Conservation (phyloP, 2,888 invertebrate species). For the Archips crataeganus region DNA sequence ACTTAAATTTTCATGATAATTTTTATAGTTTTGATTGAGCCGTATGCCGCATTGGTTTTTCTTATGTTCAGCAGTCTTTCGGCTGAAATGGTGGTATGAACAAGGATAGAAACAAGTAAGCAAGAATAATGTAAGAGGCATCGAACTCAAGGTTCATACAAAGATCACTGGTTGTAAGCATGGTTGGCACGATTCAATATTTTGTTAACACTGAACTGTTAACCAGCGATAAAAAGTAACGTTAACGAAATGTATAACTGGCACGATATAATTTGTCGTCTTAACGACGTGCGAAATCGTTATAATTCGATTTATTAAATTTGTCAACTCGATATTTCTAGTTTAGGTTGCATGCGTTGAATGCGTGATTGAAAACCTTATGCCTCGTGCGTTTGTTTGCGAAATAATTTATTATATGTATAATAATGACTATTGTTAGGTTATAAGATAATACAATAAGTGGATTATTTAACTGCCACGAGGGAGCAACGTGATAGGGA, state of each 20-base stretch:
- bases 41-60: too few species aligned
- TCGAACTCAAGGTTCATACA: neutral
- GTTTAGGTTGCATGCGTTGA: conserved; percentile 14
- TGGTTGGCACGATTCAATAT: neutral
- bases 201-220: neutral
- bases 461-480: conserved; percentile 14
- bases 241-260: neutral
- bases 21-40: too few species aligned
- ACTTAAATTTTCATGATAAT: too few species aligned
- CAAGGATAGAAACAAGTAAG: too few species aligned
- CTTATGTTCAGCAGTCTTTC: too few species aligned
- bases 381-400: conserved; percentile 4
- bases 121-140: neutral
- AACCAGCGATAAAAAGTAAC: neutral
- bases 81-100: too few species aligned
- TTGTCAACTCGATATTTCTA: conserved; percentile 7
- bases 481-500: conserved; percentile 12
- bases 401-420: neutral
- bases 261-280: neutral
- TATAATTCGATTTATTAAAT: neutral
- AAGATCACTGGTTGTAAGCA: neutral
- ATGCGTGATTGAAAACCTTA: neutral
- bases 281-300: neutral
- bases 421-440: conserved; percentile 5
- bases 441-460: neutral